These are phyloP conservation scores for Drosophila paranaensis DNA, from an alignment of 2,888 invertebrate species.

Conservation along the genomic window DNA sequence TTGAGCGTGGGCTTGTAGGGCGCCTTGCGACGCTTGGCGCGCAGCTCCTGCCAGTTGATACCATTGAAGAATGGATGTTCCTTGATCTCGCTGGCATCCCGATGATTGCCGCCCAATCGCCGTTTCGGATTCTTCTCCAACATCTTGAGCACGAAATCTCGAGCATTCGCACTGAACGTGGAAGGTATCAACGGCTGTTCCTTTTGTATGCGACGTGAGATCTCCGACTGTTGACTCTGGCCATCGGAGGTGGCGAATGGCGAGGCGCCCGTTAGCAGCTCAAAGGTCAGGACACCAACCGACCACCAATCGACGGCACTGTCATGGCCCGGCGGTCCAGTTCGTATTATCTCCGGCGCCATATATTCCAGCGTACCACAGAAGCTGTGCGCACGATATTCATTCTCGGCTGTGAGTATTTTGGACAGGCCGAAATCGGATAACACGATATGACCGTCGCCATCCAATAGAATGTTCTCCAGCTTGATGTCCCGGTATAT, in stretches of 20 bases:
- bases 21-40: conserved; percentile 91
- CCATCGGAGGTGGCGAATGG: conserved; percentile 99
- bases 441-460: conserved; percentile 96
- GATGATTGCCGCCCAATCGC: conserved; percentile 92
- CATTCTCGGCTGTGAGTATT: conserved; percentile 89
- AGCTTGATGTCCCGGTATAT: conserved; percentile 99
- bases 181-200: conserved; percentile 96
- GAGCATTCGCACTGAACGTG: conserved; percentile 88
- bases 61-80: conserved; percentile 93
- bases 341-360: conserved; percentile 94
- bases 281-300: conserved; percentile 97
- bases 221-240: conserved; percentile 96
- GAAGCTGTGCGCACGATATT: conserved; percentile 96
- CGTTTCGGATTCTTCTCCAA: conserved; percentile 95
- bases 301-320: conserved; percentile 99
- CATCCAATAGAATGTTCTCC: conserved; percentile 97
- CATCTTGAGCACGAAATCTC: conserved; percentile 92
- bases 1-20: conserved; percentile 95
- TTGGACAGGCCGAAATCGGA: conserved; percentile 99
- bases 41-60: conserved; percentile 93
- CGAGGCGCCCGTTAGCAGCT: conserved; percentile 97
- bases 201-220: conserved; percentile 95
- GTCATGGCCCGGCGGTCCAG: conserved; percentile 96
- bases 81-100: conserved; percentile 95
- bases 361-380: conserved; percentile 99